Base-by-base conservation (phyloP, 2,888 invertebrate species). In the Sarcophaga subvicina region DNA sequence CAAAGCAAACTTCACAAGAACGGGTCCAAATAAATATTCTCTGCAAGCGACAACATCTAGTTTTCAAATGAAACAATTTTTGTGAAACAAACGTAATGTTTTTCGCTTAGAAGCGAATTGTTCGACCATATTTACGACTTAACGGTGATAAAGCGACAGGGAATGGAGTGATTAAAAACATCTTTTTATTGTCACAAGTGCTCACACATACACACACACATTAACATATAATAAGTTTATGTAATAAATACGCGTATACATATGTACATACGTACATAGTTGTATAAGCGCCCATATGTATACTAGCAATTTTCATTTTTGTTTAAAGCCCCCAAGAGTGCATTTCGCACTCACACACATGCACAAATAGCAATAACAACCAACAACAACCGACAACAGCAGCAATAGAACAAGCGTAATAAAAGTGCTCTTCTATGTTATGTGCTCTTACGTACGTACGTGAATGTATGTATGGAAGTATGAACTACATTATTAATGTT, bases 231-330 rank as follows among this genome's bases (percentile, higher is more conserved):
- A 37, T 37, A 37, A 37, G 37, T 37, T 37, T 37, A 37, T 37
- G 37, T 37, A 37, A 37, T 37, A 37, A 37, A 37, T 37, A 37
- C 20, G 20, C 59, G 83, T 54, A 78, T 37, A 67, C 45, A 62
- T 77, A 70, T 63, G 64, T 83, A 47, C 83, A 76, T 88, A 49
- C 4, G 20, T 87, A 88, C 88, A 83, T 89, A 89, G 89, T 85
- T 87, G 89, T 90, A 90, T 91, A 93, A 92, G 93, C 93, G 93
- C 93, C 93, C 93, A 93, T 93, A 93, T 93, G 93, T 93, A 93
- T 93, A 92, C 93, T 93, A 93, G 93, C 93, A 93, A 93, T 93
- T 93, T 93, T 93, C 92, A 93, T 93, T 93, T 93, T 93, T 92
- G 93, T 93, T 93, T 93, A 93, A 92, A 92, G 93, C 93, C 92